Evolutionary conservation across 2,888 invertebrate genomes (phyloP).

Genomic region (Spodoptera littoralis): DNA sequence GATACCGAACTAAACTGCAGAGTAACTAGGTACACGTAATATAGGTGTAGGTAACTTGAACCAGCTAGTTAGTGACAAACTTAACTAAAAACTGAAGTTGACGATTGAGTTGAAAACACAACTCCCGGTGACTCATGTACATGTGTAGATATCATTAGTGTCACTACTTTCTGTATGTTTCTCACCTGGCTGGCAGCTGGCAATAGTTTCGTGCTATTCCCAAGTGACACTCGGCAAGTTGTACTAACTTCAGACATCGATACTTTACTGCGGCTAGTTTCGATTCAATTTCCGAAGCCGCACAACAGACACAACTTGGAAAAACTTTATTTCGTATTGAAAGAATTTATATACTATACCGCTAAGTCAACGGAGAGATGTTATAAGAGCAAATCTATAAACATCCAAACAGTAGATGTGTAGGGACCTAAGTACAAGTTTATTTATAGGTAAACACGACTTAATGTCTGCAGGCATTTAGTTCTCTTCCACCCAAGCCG

Average conservation of each 20-base stretch:
- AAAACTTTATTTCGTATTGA: too few relatives aligned
- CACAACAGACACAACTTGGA: background rate
- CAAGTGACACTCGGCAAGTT: conserved; percentile 29
- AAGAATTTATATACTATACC: too few relatives aligned
- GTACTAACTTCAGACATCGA: conserved; percentile 23
- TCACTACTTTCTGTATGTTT: conserved; percentile 1
- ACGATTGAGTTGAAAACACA: too few relatives aligned
- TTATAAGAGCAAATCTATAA: too few relatives aligned
- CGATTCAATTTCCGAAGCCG: conserved; percentile 1
- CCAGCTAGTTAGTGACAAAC: too few relatives aligned
- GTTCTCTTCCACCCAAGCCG: background rate
- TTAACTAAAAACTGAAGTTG: too few relatives aligned
- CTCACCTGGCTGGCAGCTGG: conserved; percentile 18
- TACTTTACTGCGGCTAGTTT: conserved; percentile 14
- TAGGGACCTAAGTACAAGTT: background rate
- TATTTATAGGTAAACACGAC: conserved; percentile 1
- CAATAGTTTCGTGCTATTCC: conserved; percentile 37
- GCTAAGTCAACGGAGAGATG: too few relatives aligned
- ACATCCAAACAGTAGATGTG: background rate
- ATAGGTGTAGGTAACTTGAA: too few relatives aligned
- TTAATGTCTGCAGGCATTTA: conserved; percentile 17
- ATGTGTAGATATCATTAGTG: too few relatives aligned
- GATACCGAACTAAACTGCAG: too few relatives aligned
- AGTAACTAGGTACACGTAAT: too few relatives aligned
- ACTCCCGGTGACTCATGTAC: too few relatives aligned